Conservation (phyloP, 1,140 invertebrate species). For the Hylaeus volcanicus region DNA sequence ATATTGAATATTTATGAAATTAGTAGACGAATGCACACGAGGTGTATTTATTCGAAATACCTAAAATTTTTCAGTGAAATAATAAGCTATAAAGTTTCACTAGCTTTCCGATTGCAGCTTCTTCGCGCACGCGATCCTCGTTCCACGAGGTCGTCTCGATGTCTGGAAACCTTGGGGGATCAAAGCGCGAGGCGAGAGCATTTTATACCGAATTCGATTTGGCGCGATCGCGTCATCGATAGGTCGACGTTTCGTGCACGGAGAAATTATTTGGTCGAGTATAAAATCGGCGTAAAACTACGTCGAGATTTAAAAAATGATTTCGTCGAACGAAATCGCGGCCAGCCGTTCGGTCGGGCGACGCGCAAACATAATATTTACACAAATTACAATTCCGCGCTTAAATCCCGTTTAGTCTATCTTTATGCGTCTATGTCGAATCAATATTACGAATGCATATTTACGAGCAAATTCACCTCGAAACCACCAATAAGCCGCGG, state of each 20-base stretch:
- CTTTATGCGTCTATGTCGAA: slow-evolving; percentile 67
- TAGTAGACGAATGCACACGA: no score
- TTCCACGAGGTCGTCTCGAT: not conserved
- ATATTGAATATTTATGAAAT: no score
- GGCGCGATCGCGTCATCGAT: not conserved
- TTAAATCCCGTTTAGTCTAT: slow-evolving; percentile 67
- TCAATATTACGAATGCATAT: slow-evolving; percentile 66
- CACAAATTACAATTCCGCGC: slow-evolving; percentile 62
- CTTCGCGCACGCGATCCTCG: not conserved
- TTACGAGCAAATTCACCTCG: slow-evolving; percentile 63
- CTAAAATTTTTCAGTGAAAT: no score
- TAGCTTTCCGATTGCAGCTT: no score
- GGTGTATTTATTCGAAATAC: no score
- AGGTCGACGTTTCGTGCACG: not conserved
- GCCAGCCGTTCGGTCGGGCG: not conserved
- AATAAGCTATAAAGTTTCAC: no score
- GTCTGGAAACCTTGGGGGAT: not conserved
- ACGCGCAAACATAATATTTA: slow-evolving; percentile 61
- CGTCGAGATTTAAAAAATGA: slow-evolving; percentile 51
- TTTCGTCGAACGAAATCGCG: slow-evolving; percentile 25
- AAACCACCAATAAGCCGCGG: slow-evolving; percentile 66
- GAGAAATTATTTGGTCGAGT: not conserved
- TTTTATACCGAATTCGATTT: not conserved
- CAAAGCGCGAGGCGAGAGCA: not conserved
- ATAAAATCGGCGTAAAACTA: slow-evolving; percentile 33